Evolutionary conservation across 2,113 vertebrate genomes (phyloP).

Genomic region (Melanotaenia duboulayi): DNA sequence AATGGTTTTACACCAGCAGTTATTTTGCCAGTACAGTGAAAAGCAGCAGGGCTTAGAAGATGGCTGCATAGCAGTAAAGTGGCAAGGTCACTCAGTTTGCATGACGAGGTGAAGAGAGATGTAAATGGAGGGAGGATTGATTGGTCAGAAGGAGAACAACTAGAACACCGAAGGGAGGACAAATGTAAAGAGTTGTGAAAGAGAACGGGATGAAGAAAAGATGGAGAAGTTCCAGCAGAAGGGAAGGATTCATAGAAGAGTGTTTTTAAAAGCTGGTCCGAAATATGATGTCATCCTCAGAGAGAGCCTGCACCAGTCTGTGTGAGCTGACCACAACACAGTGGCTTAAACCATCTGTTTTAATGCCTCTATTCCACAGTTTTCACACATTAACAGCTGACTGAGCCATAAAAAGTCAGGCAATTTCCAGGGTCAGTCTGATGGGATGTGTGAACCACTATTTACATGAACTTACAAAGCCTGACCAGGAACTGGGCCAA

Average conservation of each 20-base stretch:
- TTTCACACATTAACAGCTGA: no score
- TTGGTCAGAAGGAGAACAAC: slow-evolving; percentile 8
- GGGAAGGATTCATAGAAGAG: slow-evolving; percentile 5
- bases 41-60: not conserved
- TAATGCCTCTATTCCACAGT: no score
- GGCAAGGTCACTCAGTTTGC: not conserved
- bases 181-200: not conserved
- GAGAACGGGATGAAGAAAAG: not conserved
- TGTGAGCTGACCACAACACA: slow-evolving; percentile 5
- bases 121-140: slow-evolving; percentile 3
- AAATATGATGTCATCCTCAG: slow-evolving; percentile 61
- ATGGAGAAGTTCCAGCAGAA: not conserved
- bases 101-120: not conserved
- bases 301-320: slow-evolving; percentile 20
- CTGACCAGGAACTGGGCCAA: no score
- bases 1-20: slow-evolving; percentile 11
- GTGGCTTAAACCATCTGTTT: not conserved
- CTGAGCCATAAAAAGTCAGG: no score
- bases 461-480: no score
- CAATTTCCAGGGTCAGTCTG: no score
- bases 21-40: slow-evolving; percentile 1
- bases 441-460: no score
- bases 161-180: not conserved
- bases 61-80: not conserved
- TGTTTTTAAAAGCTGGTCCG: slow-evolving; percentile 26